A percentile compares a stretch with the other conserved stretches of the same genome.
Conservation (phyloP, 1,140 invertebrate species). For the Trachymyrmex septentrionalis region DNA sequence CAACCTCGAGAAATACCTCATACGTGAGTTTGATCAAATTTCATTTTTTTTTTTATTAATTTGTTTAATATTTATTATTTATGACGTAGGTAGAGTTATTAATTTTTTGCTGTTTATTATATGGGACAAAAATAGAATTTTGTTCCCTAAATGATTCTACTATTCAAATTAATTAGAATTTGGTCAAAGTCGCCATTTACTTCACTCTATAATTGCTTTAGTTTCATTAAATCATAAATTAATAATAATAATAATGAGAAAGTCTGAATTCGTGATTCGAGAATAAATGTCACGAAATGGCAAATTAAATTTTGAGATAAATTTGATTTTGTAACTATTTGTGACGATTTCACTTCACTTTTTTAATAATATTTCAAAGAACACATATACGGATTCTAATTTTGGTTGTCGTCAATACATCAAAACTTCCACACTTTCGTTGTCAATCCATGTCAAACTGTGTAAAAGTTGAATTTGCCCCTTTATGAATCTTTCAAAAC, state of each 20-base stretch:
- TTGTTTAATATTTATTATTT: no score
- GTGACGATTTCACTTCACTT: neutral
- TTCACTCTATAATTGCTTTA: neutral
- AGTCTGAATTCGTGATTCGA: neutral
- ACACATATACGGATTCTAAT: neutral
- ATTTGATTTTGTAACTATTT: neutral
- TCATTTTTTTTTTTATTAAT: neutral
- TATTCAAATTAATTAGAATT: neutral
- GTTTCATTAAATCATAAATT: neutral
- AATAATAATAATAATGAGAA: neutral
- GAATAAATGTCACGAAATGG: neutral
- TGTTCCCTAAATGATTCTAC: neutral
- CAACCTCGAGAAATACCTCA: neutral
- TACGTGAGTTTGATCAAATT: neutral
- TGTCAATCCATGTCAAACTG: neutral
- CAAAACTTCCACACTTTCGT: neutral
- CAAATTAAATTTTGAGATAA: neutral
- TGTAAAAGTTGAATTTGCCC: constrained; percentile 12
- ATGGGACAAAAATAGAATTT: neutral
- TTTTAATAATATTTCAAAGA: neutral
- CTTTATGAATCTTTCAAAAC: constrained; percentile 25
- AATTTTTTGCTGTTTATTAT: neutral
- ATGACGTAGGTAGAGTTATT: no score
- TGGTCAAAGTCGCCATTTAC: neutral
- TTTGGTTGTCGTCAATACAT: neutral